Evolutionary conservation across 1,140 invertebrate genomes (phyloP), one percentile per base, ranked within the genome.

Genomic region (Dendrolimus punctatus): DNA sequence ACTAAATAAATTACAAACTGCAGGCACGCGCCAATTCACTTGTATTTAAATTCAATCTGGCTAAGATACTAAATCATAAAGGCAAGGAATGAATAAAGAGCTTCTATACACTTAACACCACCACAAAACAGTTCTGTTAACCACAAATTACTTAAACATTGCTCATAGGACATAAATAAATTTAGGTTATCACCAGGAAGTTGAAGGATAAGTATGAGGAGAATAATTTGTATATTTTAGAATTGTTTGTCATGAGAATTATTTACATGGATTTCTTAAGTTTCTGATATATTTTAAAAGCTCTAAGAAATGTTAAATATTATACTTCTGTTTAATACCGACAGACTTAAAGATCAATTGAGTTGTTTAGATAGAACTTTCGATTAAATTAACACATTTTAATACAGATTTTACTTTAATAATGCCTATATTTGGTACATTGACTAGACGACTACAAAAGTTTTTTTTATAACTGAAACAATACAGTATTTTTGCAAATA

Each of bases 141-240:
- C 46, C 47, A 50, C 47, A 46, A 46, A 53, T 52, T 52, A 47
- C 51, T 43, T 55, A 55, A 59, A 51, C 57, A 59, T 48, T 58
- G 40, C 6, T 45, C 49, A 46, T 23, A 50, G 40, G 6, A 6
- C 45, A 51, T 8, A 8, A n/a, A 50, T 50, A 40, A 23, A 23
- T 23, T 23, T 23, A 23, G 23, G 23, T 23, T 23, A 23, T 23
- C 1, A 23, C 23, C 1, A 23, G 23, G 23, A 23, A 23, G 23
- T 23, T 1, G 23, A 23, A 23, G 23, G 23, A 23, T 23, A 23
- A 23, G 1, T 23, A 23, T 23, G 23, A 23, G 23, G 23, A 23
- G 23, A 3, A 23, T 23, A 23, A 23, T 46, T 51, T 46, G 49
- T 6, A 46, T 8, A 37, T 7, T 39, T 38, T 40, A 37, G 46